A percentile compares a stretch with the other conserved stretches of the same genome.
These are phyloP conservation scores for Augiades crinisus DNA, from an alignment of 2,888 invertebrate species.

Conservation along the genomic window DNA sequence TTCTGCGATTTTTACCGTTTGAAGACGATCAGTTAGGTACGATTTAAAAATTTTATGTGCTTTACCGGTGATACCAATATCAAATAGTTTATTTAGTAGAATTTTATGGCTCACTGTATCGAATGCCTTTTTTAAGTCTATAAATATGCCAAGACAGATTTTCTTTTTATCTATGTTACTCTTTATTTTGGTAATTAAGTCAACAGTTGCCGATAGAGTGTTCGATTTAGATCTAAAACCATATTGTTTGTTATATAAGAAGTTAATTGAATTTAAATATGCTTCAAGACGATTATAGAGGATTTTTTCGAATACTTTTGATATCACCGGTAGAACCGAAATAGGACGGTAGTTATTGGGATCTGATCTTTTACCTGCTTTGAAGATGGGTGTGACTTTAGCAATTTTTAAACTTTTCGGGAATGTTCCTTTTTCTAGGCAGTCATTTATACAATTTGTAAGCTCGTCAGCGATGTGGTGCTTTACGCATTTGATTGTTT, in stretches of 20 bases:
- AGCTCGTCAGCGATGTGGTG: too few species aligned
- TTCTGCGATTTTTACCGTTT: slow-evolving; percentile 6
- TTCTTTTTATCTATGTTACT: slow-evolving; percentile 12
- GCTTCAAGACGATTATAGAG: slow-evolving; percentile 5
- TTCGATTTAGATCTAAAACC: slow-evolving; percentile 11
- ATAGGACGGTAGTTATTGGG: slow-evolving; percentile 29
- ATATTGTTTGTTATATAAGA: background rate
- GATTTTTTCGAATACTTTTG: slow-evolving; percentile 28
- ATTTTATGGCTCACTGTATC: too few species aligned
- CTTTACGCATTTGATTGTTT: too few species aligned
- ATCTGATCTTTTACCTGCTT: too few species aligned
- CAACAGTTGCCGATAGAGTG: slow-evolving; percentile 5
- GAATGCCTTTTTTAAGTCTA: too few species aligned
- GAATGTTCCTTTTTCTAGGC: too few species aligned
- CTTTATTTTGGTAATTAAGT: slow-evolving; percentile 8
- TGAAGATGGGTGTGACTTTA: too few species aligned
- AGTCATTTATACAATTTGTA: too few species aligned
- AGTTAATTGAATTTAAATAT: slow-evolving; percentile 7
- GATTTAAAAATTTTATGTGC: slow-evolving; percentile 16
- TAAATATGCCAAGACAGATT: slow-evolving; percentile 18
- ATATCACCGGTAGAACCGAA: slow-evolving; percentile 24
- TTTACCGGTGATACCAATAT: background rate
- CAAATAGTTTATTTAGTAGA: background rate
- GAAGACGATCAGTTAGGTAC: slow-evolving; percentile 10
- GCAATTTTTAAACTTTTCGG: background rate